phyloP scores from a whole-genome alignment of 2,113 vertebrate species.

The Hiodon alosoides region DNA sequence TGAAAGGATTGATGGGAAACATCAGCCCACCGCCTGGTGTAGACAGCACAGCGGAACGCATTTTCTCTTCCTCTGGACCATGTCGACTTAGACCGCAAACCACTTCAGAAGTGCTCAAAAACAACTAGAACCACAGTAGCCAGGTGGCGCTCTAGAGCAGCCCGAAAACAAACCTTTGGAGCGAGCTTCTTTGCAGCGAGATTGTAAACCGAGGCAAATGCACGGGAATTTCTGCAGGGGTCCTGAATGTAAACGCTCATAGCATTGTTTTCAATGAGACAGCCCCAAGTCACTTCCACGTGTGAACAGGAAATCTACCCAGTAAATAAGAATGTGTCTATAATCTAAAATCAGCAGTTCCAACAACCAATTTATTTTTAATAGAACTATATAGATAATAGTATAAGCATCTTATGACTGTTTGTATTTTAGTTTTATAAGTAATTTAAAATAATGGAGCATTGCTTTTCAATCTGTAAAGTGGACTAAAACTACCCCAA shows the following conservation, averaged over 20 bases:
- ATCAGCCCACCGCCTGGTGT: background rate
- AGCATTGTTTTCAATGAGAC: background rate
- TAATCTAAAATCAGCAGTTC: background rate
- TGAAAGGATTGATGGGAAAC: background rate
- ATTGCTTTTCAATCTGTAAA: too few relatives aligned
- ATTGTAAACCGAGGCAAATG: background rate
- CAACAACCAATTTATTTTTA: background rate
- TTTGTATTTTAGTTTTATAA: too few relatives aligned
- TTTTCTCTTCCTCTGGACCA: background rate
- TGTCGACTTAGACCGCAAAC: background rate
- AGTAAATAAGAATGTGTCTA: background rate
- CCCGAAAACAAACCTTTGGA: too few relatives aligned
- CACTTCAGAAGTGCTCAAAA: background rate
- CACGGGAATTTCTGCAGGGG: background rate
- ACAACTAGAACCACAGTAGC: too few relatives aligned
- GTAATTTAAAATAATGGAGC: too few relatives aligned
- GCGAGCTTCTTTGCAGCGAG: too few relatives aligned
- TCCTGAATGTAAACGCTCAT: background rate
- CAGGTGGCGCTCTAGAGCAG: too few relatives aligned
- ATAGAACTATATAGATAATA: too few relatives aligned
- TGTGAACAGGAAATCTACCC: constrained; percentile 6
- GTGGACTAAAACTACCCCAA: too few relatives aligned
- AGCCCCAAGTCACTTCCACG: background rate
- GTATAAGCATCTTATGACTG: too few relatives aligned
- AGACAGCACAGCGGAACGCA: too few relatives aligned